Percentiles rank a stretch among this genome's conserved stretches.
Evolutionary conservation across 2,888 invertebrate species (phyloP).

Genomic region (Habroteleia sp.): DNA sequence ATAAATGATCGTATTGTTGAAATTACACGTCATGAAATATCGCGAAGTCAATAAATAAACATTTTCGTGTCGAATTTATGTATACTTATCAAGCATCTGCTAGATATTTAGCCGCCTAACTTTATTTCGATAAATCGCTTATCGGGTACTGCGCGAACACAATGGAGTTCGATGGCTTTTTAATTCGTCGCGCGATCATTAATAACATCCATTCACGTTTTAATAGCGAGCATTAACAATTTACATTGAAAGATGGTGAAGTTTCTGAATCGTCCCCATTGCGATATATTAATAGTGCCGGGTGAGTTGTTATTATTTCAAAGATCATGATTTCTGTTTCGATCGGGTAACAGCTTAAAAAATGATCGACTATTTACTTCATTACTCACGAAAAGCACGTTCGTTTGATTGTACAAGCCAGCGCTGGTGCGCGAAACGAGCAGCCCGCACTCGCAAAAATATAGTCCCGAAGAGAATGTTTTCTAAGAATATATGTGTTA

Average conservation of each 20-base stretch:
- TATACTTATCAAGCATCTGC: conserved; percentile 18
- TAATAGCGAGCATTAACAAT: conserved; percentile 26
- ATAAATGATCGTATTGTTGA: conserved; percentile 49
- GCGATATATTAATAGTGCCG: conserved; percentile 42
- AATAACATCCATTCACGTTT: conserved; percentile 24
- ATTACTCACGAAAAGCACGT: conserved; percentile 51
- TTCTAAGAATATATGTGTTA: conserved; percentile 64
- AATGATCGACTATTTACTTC: conserved; percentile 58
- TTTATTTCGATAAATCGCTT: conserved; percentile 36
- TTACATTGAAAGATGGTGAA: conserved; percentile 28
- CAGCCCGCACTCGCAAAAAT: conserved; percentile 46
- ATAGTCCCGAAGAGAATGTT: conserved; percentile 56
- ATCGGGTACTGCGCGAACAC: conserved; percentile 12
- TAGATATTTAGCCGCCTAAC: conserved; percentile 17
- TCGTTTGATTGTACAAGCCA: conserved; percentile 56
- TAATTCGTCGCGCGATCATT: conserved; percentile 21
- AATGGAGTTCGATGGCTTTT: conserved; percentile 7
- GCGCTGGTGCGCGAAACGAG: conserved; percentile 32
- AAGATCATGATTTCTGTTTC: conserved; percentile 56
- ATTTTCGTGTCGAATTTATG: conserved; percentile 26
- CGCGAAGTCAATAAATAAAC: conserved; percentile 39
- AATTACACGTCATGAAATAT: conserved; percentile 16
- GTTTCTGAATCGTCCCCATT: conserved; percentile 1
- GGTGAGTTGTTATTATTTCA: conserved; percentile 19
- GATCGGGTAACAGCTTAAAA: conserved; percentile 32